Conservation (phyloP, 2,888 invertebrate species). For the Glaucopsyche alexis region DNA sequence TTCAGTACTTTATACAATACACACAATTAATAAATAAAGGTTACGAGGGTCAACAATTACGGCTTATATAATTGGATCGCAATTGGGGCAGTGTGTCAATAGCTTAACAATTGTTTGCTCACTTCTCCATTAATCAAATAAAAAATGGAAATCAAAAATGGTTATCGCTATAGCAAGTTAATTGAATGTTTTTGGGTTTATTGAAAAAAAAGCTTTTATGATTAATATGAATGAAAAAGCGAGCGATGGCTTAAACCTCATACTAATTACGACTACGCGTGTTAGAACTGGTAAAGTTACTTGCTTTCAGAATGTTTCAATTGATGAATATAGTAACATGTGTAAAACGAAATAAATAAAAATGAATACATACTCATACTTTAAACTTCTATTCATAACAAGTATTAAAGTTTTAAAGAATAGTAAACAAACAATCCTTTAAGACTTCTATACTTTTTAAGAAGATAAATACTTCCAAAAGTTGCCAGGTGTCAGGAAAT, state of each 20-base stretch:
- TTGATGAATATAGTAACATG: too few species aligned
- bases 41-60: neutral
- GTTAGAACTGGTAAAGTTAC: too few species aligned
- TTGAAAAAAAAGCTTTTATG: neutral
- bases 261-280: too few species aligned
- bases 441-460: neutral
- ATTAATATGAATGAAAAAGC: neutral
- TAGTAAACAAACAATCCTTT: too few species aligned
- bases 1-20: neutral
- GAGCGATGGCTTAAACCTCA: neutral
- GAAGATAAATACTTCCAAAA: neutral
- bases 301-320: too few species aligned
- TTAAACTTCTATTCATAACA: too few species aligned
- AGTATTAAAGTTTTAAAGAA: too few species aligned
- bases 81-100: slow-evolving; percentile 22
- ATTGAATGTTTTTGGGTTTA: neutral
- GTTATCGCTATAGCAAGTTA: neutral
- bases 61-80: neutral
- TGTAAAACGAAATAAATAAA: too few species aligned
- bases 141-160: neutral
- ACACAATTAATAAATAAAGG: neutral
- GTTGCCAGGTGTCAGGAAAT: slow-evolving; percentile 11
- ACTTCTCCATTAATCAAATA: slow-evolving; percentile 8
- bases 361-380: too few species aligned
- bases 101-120: neutral